Conservation (phyloP, 2,888 invertebrate species). For the Polydrusus cervinus region DNA sequence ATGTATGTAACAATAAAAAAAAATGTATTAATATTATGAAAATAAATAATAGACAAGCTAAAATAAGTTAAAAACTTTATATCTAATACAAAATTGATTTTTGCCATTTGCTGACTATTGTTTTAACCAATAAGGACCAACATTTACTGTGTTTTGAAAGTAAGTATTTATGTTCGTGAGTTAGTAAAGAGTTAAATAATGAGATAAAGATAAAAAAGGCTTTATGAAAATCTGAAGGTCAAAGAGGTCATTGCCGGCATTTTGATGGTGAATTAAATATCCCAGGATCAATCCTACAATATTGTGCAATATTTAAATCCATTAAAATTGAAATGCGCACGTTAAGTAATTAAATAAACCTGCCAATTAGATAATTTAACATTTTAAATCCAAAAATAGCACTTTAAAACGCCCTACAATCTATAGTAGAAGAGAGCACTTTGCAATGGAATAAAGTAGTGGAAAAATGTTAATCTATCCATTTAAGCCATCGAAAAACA, state of each 20-base stretch:
- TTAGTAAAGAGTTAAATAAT: not conserved
- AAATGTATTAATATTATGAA: too few species aligned
- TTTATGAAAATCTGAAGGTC: constrained; percentile 32
- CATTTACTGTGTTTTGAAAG: not conserved
- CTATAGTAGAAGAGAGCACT: not conserved
- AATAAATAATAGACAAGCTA: too few species aligned
- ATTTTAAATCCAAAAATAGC: not conserved
- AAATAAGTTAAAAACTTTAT: too few species aligned
- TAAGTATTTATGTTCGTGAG: not conserved
- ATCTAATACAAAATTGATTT: too few species aligned
- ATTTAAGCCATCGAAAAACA: not conserved
- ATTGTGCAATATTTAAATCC: constrained; percentile 29
- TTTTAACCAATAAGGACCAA: too few species aligned
- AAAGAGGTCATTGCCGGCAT: constrained; percentile 43
- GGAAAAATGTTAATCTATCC: not conserved
- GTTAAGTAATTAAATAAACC: not conserved
- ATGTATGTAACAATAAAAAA: not conserved
- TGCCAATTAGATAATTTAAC: not conserved
- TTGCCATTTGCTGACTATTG: too few species aligned
- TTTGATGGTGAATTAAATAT: constrained; percentile 1
- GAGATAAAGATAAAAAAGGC: not conserved
- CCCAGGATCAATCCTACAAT: constrained; percentile 13
- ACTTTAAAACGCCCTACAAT: constrained; percentile 7
- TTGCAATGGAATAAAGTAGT: not conserved
- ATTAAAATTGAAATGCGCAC: not conserved